A percentile compares a stretch with the other conserved stretches of the same genome.
Conservation (phyloP, 2,888 invertebrate species). For the Cantharis rufa region DNA sequence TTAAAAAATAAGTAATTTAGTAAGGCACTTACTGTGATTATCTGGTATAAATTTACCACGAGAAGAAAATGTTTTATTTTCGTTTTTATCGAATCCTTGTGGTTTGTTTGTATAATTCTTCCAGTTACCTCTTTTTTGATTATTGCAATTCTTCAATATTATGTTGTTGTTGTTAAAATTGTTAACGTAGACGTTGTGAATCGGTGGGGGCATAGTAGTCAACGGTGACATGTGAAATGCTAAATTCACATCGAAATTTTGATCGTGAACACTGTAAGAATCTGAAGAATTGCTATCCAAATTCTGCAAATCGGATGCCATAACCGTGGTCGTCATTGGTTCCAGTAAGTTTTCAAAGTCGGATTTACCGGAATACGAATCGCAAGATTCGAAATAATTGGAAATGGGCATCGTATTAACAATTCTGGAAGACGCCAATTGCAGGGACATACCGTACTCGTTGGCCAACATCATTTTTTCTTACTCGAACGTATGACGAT, state of each 20-base stretch:
- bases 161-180: constrained; percentile 31
- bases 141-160: neutral
- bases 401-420: constrained; percentile 3
- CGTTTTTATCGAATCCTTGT: constrained; percentile 34
- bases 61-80: constrained; percentile 27
- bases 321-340: neutral
- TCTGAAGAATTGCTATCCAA: constrained; percentile 3
- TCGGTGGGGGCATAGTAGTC: constrained; percentile 40
- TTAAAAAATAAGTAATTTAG: neutral
- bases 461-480: constrained; percentile 15
- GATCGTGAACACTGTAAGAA: constrained; percentile 1
- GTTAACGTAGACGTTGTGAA: constrained; percentile 37
- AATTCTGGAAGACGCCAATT: constrained; percentile 4
- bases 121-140: constrained; percentile 28
- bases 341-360: constrained; percentile 2
- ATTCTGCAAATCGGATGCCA: neutral
- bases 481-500: neutral
- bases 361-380: neutral
- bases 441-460: constrained; percentile 12
- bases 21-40: neutral
- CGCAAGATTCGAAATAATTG: constrained; percentile 14
- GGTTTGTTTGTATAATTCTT: constrained; percentile 28
- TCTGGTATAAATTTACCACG: neutral
- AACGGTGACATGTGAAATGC: constrained; percentile 26
- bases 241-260: constrained; percentile 19